Base-by-base conservation (phyloP, 2,113 vertebrate species). In the Lathamus discolor region DNA sequence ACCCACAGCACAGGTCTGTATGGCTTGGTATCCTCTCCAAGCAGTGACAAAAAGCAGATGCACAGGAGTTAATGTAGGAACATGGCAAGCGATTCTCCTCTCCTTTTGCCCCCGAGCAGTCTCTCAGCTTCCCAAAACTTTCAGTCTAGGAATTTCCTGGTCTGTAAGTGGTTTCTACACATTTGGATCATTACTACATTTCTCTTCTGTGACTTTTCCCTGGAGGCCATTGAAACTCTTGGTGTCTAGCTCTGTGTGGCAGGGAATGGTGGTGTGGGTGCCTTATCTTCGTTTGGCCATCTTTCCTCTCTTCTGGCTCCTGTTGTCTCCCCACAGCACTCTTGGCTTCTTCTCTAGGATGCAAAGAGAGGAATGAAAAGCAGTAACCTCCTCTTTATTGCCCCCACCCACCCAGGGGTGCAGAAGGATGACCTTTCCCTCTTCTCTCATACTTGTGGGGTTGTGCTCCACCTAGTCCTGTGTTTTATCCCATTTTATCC, bases 361-460 rank as follows among this genome's bases (percentile, higher is more conserved):
- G 13, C 25, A 64, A 62, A 57, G 28, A 46, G 51, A 74, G 13
- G 39, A 82, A 59, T 54, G 18, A 67, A 92, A 61, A 91, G 11
- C 18, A 66, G 16, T 46, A 25, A 23, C 15, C 13, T 63, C 11
- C 13, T 67, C 7, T 59, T 73, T 9, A 70, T 46, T 70, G 46
- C 7, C 5, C 16, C 13, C 8, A 43, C 28, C 8, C 7, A 17
- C 17, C 18, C 2, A 0, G 7, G 6, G 41, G 5, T 35, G 29
- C 15, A 46, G 23, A 73, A 86, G 8, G 49, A 59, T 4, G 9
- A 55, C 63, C 10, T 81, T 86, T 81, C 28, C 13, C 7, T 37
- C 22, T 72, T 64, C 22, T 70, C 6, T 81, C 14, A 0, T 57
- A 23, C 28, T 66, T 77, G 8, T 62, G 33, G 14, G 3, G 33